These are phyloP conservation scores for Callimorpha dominula DNA, from an alignment of 2,888 invertebrate species.

Conservation along the genomic window DNA sequence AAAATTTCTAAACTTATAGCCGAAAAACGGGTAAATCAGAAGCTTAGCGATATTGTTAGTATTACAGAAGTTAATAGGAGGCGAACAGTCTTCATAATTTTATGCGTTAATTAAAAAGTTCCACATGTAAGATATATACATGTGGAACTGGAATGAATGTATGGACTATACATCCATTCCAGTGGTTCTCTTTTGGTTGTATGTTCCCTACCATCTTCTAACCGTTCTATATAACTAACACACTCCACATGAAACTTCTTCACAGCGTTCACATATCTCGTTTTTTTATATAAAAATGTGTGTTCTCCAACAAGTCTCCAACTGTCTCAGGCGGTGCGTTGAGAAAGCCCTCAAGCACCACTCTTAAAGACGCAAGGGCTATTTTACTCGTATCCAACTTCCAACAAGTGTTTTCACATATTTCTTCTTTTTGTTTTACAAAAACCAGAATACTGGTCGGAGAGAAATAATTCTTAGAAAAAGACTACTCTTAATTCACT, in stretches of 20 bases:
- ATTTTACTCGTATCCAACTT: constrained; percentile 41
- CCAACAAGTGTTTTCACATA: constrained; percentile 36
- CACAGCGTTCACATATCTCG: not conserved
- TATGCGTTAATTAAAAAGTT: too few species aligned
- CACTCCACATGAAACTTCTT: not conserved
- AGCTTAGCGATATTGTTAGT: too few species aligned
- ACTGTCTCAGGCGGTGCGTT: constrained; percentile 39
- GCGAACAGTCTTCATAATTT: too few species aligned
- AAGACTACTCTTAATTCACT: not conserved
- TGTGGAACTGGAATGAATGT: too few species aligned
- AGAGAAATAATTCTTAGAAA: not conserved
- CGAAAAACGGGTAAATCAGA: too few species aligned
- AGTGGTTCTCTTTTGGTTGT: not conserved
- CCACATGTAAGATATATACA: too few species aligned
- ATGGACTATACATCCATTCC: too few species aligned
- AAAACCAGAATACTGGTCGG: not conserved
- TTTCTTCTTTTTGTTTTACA: constrained; percentile 29
- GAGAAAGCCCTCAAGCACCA: constrained; percentile 40
- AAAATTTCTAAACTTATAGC: too few species aligned
- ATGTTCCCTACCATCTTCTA: not conserved
- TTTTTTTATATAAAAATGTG: constrained; percentile 19
- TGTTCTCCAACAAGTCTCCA: constrained; percentile 28
- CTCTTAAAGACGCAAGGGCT: constrained; percentile 39
- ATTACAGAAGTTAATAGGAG: too few species aligned
- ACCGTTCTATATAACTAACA: not conserved